Evolutionary conservation across 2,113 vertebrate species (phyloP).

Genomic region (Eupsittula cactorum): DNA sequence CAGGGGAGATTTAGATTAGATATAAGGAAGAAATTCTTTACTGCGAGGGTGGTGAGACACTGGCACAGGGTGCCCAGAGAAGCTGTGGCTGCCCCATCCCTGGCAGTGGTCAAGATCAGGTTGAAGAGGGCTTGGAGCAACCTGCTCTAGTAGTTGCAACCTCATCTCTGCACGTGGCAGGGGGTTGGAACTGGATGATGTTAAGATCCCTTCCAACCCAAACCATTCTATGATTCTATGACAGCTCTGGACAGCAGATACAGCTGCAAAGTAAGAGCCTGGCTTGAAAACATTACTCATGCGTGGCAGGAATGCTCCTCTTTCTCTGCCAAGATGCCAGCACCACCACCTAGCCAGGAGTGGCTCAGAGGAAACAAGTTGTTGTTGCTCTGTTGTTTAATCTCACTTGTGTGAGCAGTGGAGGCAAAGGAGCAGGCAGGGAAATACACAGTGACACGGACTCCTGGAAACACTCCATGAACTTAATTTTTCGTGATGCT

Average conservation of each 20-base stretch:
- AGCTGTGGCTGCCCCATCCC: not conserved
- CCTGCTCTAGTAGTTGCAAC: not conserved
- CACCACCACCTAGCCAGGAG: not conserved
- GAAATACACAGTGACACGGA: not conserved
- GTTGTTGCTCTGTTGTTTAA: not conserved
- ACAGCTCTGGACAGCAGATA: not conserved
- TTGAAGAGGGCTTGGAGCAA: not conserved
- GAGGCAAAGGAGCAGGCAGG: not conserved
- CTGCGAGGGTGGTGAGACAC: not conserved
- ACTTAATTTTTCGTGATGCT: not conserved
- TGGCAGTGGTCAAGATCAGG: not conserved
- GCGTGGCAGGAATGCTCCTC: not conserved
- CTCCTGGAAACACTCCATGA: not conserved
- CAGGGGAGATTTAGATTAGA: not conserved
- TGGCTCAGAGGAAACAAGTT: not conserved
- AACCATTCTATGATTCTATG: not conserved
- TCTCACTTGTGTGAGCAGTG: not conserved
- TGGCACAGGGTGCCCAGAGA: not conserved
- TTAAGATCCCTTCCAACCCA: not conserved
- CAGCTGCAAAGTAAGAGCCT: not conserved
- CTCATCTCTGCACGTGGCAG: not conserved
- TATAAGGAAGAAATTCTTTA: not conserved
- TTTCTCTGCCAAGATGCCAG: conserved; percentile 18
- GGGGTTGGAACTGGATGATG: not conserved
- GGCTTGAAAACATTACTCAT: conserved; percentile 8